A percentile compares a stretch with the other conserved stretches of the same genome.
Evolutionary conservation across 1,140 invertebrate species (phyloP).

Genomic region (Campoletis sonorensis): DNA sequence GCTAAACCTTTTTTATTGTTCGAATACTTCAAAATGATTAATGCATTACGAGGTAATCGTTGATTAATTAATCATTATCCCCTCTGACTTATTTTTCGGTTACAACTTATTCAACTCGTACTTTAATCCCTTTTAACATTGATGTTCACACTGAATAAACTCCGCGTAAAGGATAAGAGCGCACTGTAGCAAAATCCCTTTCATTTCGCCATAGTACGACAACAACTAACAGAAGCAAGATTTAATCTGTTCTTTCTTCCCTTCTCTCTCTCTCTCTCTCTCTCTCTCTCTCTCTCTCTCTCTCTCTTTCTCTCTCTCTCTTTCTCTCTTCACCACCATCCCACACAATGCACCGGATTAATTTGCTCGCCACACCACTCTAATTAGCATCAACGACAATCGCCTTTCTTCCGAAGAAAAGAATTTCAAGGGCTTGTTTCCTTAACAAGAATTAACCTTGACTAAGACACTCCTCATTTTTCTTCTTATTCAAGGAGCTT

Average conservation of each 20-base stretch:
- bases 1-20: no score
- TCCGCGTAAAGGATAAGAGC: background rate
- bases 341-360: constrained; percentile 43
- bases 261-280: no score
- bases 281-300: no score
- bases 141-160: background rate
- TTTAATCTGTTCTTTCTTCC: constrained; percentile 29
- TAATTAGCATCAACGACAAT: constrained; percentile 46
- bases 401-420: background rate
- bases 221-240: constrained; percentile 11
- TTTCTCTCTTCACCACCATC: background rate
- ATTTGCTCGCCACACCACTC: background rate
- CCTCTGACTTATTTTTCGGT: no score
- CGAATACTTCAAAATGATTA: no score
- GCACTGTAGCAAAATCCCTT: constrained; percentile 19
- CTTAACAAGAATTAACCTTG: no score
- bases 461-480: no score
- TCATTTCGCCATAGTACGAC: constrained; percentile 1
- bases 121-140: background rate
- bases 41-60: no score
- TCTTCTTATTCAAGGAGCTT: no score
- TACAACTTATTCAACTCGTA: no score
- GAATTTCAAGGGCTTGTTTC: background rate
- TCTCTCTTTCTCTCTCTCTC: no score
- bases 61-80: no score